Evolutionary conservation across 64 coral and sea anemone species (phyloP).

Genomic region (Stichodactyla mertensii): DNA sequence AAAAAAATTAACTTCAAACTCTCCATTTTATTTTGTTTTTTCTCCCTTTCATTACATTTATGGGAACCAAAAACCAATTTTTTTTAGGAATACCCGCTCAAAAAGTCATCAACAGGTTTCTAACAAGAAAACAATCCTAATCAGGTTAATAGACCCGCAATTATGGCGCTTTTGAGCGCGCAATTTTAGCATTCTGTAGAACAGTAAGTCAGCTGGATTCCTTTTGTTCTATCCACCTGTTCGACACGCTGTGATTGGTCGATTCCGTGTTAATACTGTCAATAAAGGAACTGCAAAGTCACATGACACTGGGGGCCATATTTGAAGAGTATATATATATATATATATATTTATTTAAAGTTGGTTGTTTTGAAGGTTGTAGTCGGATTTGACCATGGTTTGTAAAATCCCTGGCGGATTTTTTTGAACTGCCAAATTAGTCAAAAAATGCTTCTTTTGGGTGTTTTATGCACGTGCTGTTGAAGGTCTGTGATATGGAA

Average conservation of each 20-base stretch:
- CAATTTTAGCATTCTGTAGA: not conserved
- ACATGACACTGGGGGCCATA: conserved; percentile 24
- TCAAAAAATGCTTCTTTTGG: not conserved
- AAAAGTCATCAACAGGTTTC: not conserved
- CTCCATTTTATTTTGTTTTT: too few species aligned
- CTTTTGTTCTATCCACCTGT: conserved; percentile 22
- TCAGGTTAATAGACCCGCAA: conserved; percentile 1
- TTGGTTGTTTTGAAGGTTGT: not conserved
- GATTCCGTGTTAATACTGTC: conserved; percentile 26
- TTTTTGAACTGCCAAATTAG: not conserved
- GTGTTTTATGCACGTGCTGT: not conserved
- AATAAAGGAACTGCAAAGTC: conserved; percentile 9
- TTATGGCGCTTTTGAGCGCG: not conserved
- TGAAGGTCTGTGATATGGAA: not conserved
- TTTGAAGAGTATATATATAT: conserved; percentile 8
- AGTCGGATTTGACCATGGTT: conserved; percentile 4
- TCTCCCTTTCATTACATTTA: too few species aligned
- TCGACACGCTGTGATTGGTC: conserved; percentile 20
- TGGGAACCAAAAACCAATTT: not conserved
- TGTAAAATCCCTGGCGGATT: not conserved
- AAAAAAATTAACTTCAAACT: too few species aligned
- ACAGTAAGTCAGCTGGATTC: conserved; percentile 7
- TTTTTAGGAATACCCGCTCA: not conserved
- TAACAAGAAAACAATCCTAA: not conserved
- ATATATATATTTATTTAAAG: not conserved